Evolutionary conservation across 2,797 vertebrate genomes (phyloP).

Genomic region (Helicolenus hilgendorfi): DNA sequence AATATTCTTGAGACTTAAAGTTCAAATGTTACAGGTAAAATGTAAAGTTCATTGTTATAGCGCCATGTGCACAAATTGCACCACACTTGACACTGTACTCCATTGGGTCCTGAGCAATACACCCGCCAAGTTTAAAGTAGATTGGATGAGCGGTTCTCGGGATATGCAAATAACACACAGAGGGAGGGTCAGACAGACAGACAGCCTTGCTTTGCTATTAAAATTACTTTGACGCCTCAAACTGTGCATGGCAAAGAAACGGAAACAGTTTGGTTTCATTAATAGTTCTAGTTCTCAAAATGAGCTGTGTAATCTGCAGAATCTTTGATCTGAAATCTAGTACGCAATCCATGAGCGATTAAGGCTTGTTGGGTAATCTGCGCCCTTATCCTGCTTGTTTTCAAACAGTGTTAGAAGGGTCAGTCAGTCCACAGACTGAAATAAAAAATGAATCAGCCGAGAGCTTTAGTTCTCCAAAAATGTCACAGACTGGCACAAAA

Average conservation of each 20-base stretch:
- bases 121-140: too few species aligned
- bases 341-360: neutral
- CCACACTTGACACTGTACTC: too few species aligned
- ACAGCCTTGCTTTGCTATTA: too few species aligned
- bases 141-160: too few species aligned
- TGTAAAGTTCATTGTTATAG: too few species aligned
- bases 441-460: slow-evolving; percentile 29
- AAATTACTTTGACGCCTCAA: neutral
- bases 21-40: too few species aligned
- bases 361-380: slow-evolving; percentile 20
- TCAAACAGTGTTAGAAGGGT: slow-evolving; percentile 57
- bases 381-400: slow-evolving; percentile 59
- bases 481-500: slow-evolving; percentile 42
- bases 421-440: slow-evolving; percentile 36
- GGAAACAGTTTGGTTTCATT: neutral
- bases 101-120: too few species aligned
- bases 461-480: slow-evolving; percentile 13
- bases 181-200: too few species aligned
- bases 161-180: too few species aligned
- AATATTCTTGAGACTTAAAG: too few species aligned
- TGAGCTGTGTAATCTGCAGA: neutral
- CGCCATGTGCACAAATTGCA: too few species aligned
- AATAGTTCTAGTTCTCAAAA: neutral
- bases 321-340: slow-evolving; percentile 4
- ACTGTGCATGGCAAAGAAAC: neutral